These are phyloP conservation scores for Pithys albifrons DNA, from an alignment of 2,113 vertebrate species.

Conservation along the genomic window DNA sequence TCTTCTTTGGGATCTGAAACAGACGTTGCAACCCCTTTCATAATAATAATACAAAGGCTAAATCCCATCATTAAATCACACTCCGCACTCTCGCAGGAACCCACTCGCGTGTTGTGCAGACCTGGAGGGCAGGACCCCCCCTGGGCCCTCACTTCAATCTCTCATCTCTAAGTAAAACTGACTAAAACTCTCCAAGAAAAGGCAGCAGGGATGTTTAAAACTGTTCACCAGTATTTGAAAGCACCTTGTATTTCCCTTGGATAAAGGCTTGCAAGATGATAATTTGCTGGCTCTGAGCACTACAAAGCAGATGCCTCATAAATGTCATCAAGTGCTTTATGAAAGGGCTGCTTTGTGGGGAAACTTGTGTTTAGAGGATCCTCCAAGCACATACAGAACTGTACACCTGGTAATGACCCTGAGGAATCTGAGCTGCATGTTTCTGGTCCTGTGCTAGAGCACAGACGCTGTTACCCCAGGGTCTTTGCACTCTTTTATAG, in stretches of 20 bases:
- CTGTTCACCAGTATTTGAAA: not conserved
- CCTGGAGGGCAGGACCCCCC: not conserved
- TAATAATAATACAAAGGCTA: not conserved
- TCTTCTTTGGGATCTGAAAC: slow-evolving; percentile 80
- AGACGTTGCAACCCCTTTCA: not conserved
- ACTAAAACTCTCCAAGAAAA: not conserved
- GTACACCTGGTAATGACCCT: not conserved
- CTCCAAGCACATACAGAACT: not conserved
- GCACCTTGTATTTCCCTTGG: not conserved
- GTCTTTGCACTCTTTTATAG: not conserved
- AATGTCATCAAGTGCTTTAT: not conserved
- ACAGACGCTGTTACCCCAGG: not conserved
- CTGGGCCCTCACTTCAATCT: not conserved
- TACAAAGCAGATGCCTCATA: not conserved
- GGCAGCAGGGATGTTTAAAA: not conserved
- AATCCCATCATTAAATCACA: not conserved
- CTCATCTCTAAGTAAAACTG: not conserved
- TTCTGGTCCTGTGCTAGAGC: not conserved
- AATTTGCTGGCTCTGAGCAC: not conserved
- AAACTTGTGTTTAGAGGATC: not conserved
- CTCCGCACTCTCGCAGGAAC: not conserved
- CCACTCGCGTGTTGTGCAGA: too few relatives aligned
- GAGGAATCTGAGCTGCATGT: not conserved
- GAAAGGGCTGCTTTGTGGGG: not conserved
- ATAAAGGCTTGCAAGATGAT: not conserved